These are phyloP conservation scores for Mesocricetus auratus DNA, from an alignment of 2,113 vertebrate genomes.

Conservation along the genomic window DNA sequence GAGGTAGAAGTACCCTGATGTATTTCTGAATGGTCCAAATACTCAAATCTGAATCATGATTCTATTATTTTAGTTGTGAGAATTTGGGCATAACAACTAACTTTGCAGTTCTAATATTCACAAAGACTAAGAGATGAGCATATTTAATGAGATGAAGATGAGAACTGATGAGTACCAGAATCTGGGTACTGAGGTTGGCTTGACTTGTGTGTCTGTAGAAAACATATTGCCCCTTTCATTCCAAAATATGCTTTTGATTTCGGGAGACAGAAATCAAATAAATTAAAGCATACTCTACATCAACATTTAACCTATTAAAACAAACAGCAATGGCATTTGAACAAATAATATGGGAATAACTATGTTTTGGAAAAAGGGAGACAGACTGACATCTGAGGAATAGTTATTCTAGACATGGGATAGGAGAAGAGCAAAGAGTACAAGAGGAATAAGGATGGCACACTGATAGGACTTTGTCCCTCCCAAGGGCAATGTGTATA, in stretches of 20 bases:
- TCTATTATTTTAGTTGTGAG: not conserved
- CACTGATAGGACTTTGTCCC: not conserved
- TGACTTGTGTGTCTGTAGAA: not conserved
- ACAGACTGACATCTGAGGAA: not conserved
- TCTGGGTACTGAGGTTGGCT: not conserved
- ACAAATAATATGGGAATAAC: not conserved
- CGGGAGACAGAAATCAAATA: not conserved
- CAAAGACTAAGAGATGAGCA: not conserved
- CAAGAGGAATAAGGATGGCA: not conserved
- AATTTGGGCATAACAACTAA: not conserved
- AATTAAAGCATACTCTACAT: not conserved
- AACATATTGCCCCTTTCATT: not conserved
- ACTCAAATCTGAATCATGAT: not conserved
- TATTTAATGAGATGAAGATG: not conserved
- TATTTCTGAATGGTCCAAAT: not conserved
- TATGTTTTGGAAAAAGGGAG: not conserved
- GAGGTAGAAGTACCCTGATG: accelerated
- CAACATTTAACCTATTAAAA: not conserved
- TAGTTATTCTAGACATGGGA: not conserved
- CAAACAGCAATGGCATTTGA: not conserved
- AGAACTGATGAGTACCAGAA: not conserved
- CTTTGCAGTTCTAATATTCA: not conserved
- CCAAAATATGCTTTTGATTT: not conserved
- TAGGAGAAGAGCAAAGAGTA: not conserved
- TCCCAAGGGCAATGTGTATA: not conserved